phyloP scores from a whole-genome alignment of 2,113 vertebrate genomes.

The Struthidea cinerea region DNA sequence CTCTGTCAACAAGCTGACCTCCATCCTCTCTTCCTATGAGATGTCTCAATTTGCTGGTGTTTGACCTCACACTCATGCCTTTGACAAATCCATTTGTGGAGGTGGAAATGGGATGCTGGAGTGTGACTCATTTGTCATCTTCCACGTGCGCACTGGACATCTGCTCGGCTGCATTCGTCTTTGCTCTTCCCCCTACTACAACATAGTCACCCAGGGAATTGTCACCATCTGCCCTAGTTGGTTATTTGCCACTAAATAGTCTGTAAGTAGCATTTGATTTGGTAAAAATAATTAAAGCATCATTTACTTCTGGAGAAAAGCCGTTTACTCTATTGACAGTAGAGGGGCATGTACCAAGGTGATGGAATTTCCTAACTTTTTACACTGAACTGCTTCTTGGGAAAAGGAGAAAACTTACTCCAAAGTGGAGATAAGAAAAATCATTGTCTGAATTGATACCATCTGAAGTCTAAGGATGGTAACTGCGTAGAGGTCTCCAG shows the following conservation, averaged over 20 bases:
- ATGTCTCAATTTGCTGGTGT: neutral
- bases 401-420: constrained; percentile 12
- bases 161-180: neutral
- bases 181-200: neutral
- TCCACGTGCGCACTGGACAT: neutral
- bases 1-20: neutral
- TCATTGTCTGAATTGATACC: constrained; percentile 23
- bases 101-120: neutral
- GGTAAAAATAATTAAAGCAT: neutral
- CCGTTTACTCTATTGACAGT: neutral
- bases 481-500: neutral
- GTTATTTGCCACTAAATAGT: neutral
- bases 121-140: neutral
- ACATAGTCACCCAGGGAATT: neutral
- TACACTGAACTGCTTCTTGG: neutral
- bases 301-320: neutral
- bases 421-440: neutral
- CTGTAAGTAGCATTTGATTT: neutral
- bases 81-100: neutral
- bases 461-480: constrained; percentile 16
- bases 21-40: neutral
- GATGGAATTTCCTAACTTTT: constrained; percentile 4
- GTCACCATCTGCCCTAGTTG: neutral
- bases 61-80: neutral
- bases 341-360: neutral